Evolutionary conservation across 2,113 vertebrate species (phyloP), one percentile per base, ranked within the genome.

Genomic region (Tamias sibiricus): DNA sequence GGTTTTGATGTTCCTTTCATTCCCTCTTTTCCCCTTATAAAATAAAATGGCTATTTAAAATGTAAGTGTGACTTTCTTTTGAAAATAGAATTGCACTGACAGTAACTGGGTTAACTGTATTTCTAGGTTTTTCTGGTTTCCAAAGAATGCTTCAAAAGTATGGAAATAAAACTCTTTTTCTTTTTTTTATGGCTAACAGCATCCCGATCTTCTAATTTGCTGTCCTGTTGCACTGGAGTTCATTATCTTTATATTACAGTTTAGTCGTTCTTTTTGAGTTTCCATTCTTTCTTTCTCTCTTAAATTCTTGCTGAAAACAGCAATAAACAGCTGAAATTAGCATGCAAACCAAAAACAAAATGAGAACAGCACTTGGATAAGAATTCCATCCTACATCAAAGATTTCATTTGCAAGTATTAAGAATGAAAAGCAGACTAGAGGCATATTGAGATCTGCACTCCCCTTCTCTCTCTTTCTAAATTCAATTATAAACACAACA

Each of bases 221-320:
- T 98, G 94, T 98, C 96, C 91, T 97, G 80, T 98, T 98, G 98
- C 97, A 98, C 80, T 97, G 62, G 96, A 96, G 83, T 98, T 98
- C 97, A 98, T 98, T 98, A 98, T 98, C 97, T 98, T 98, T 98
- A 97, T 98, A 95, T 97, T 98, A 96, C 94, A 97, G 97, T 97
- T 98, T 98, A 97, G 96, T 94, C 96, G 98, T 98, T 98, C 98
- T 97, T 96, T 80, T 96, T 97, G 97, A 98, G 97, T 98, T 97
- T 97, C 96, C 77, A 94, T 98, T 97, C 93, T 98, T 98, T 98
- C 85, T 98, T 93, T 98, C 69, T 72, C 76, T 93, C 92, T 94
- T 59, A 90, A 95, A 95, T 97, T 97, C 95, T 95, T 97, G 95
- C 96, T 82, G 98, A 97, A 98, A 98, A 98, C n/a, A 57, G 97